Evolutionary conservation across 2,113 vertebrate genomes (phyloP), one percentile per base, ranked within the genome.

Genomic region (Xiphorhynchus elegans): DNA sequence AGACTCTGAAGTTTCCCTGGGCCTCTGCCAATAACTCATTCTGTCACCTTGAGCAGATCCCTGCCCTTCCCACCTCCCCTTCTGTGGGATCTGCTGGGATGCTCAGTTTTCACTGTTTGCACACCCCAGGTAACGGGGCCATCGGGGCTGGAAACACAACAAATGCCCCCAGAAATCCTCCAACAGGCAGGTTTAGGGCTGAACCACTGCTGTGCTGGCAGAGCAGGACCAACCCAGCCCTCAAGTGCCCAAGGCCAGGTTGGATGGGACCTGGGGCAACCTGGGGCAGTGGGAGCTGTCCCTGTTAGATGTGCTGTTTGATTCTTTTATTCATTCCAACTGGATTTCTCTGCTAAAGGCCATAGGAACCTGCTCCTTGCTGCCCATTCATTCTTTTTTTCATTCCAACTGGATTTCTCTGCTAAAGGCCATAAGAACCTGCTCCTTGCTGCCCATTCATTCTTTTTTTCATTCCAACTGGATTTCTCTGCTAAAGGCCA

Each of bases 61-160:
- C 11, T 17, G 19, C 76, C 37, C 50, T 37, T 25, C 42, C 72
- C 64, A 10, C 3, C 39, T 37, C 40, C 29, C n/a, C 37, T 28
- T 6, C 9, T 0, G 0, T 11, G 39, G 5, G 9, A 44, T 3
- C 16, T 0, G 0, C n/a, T 25, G 66, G 1, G 19, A 3, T 24
- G 58, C 14, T 53, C 37, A 33, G 31, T 56, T 64, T 13, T 31
- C 64, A 3, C 20, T 37, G 37, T 17, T 40, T 47, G 42, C 53
- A 12, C 1, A 42, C 6, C 28, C 1, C 0, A 56, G n/a, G 35
- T 35, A 42, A 42, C 13, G 6, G 35, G 67, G 13, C 20, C 76
- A 37, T 8, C 1, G 2, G 5, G 4, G 28, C 69, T 70, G 77
- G 9, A 11, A 75, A 35, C 0, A 1, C 40, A 16, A 23, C 40